These are phyloP conservation scores for Scaptodrosophila latifasciaeformis DNA, from an alignment of 2,888 invertebrate species.

Conservation along the genomic window DNA sequence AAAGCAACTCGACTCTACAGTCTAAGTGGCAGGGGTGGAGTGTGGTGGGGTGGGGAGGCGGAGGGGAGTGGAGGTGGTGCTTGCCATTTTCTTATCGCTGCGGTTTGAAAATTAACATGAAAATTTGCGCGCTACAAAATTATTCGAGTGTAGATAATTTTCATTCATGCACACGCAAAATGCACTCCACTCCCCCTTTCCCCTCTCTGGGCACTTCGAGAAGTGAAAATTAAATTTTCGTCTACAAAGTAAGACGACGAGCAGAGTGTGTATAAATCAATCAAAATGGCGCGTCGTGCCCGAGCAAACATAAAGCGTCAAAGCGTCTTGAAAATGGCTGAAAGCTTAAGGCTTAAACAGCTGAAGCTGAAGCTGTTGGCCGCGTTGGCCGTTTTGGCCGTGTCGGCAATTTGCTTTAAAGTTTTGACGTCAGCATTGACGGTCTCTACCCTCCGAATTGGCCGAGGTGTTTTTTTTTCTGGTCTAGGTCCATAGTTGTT, in stretches of 20 bases:
- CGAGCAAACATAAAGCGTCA: conserved; percentile 9
- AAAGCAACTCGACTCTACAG: conserved; percentile 44
- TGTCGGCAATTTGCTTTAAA: conserved; percentile 54
- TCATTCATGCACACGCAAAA: conserved; percentile 33
- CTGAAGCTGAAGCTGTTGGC: too few species aligned
- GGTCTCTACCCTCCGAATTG: too few species aligned
- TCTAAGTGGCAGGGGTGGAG: conserved; percentile 27
- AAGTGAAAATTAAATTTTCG: too few species aligned
- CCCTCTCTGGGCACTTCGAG: too few species aligned
- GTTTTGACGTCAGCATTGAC: conserved; percentile 15
- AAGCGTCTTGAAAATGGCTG: neutral
- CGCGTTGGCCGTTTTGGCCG: conserved; percentile 1
- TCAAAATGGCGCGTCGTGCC: conserved; percentile 44
- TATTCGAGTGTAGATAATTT: conserved; percentile 70
- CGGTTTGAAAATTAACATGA: conserved; percentile 52
- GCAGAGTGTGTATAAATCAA: conserved; percentile 55
- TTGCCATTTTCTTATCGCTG: conserved; percentile 53
- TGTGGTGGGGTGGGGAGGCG: conserved; percentile 1
- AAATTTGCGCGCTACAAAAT: conserved; percentile 60
- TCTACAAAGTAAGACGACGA: too few species aligned
- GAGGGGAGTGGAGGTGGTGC: neutral
- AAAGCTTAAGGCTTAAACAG: too few species aligned
- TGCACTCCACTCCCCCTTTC: neutral
- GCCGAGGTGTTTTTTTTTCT: too few species aligned
- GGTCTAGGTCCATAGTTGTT: neutral